A percentile compares a stretch with the other conserved stretches of the same genome.
phyloP scores from a whole-genome alignment of 2,797 vertebrate species.

The Dallia pectoralis region DNA sequence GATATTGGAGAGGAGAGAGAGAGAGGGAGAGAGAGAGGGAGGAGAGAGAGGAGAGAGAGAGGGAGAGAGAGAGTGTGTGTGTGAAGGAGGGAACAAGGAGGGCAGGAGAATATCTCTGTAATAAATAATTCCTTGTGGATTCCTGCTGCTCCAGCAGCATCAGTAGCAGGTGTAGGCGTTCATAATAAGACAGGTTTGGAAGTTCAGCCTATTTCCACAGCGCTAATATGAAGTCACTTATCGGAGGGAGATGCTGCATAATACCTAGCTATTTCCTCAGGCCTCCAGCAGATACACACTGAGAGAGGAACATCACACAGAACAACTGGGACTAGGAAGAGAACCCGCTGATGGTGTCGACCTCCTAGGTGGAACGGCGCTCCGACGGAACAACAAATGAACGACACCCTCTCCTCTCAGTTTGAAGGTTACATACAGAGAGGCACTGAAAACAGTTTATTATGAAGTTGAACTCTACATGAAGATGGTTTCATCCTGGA shows the following conservation, averaged over 20 bases:
- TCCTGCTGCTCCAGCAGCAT: neutral
- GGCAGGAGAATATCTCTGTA: neutral
- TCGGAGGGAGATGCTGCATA: neutral
- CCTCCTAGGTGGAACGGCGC: neutral
- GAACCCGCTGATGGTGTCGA: neutral
- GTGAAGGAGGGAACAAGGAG: constrained; percentile 4
- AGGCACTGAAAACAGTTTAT: too few relatives aligned
- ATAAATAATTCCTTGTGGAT: neutral
- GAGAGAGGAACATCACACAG: constrained; percentile 43
- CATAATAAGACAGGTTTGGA: too few relatives aligned
- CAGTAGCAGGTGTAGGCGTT: neutral
- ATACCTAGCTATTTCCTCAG: constrained; percentile 58
- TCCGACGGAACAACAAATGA: constrained; percentile 35
- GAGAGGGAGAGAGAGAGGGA: constrained; percentile 37
- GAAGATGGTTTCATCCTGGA: too few relatives aligned
- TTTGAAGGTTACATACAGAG: too few relatives aligned
- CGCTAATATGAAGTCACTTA: neutral
- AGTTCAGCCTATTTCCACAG: too few relatives aligned
- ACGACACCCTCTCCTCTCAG: constrained; percentile 42
- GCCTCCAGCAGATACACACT: constrained; percentile 32
- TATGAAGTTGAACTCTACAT: too few relatives aligned
- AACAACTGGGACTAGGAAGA: constrained; percentile 27
- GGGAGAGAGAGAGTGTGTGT: neutral
- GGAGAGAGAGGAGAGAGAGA: neutral
- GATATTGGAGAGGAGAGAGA: constrained; percentile 3